A percentile compares a stretch with the other conserved stretches of the same genome.
Evolutionary conservation across 2,113 vertebrate genomes (phyloP).

Genomic region (Ciconia stormi): DNA sequence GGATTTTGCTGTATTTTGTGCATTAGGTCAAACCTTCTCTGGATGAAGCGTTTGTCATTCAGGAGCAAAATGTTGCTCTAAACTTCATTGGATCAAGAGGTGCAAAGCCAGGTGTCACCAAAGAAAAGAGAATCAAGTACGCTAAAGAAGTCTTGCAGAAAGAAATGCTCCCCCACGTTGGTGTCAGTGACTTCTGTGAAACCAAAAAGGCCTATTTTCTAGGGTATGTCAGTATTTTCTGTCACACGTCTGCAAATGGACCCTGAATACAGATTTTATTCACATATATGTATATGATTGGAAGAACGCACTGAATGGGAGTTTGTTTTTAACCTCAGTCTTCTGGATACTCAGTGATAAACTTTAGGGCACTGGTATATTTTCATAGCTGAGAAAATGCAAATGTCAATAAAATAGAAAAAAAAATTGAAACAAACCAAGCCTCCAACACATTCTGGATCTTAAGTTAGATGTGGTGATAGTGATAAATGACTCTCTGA

Average conservation of each 20-base stretch:
- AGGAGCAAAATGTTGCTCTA: constrained; percentile 96
- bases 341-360: background rate
- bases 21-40: constrained; percentile 93
- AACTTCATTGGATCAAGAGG: constrained; percentile 98
- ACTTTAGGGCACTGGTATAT: background rate
- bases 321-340: background rate
- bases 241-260: background rate
- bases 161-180: constrained; percentile 96
- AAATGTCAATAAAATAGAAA: background rate
- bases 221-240: constrained; percentile 80
- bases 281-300: background rate
- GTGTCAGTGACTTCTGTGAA: constrained; percentile 98
- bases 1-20: background rate
- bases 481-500: background rate
- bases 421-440: background rate
- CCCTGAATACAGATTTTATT: background rate
- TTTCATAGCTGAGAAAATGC: background rate
- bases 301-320: background rate
- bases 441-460: background rate
- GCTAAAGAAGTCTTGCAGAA: constrained; percentile 98
- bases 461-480: background rate
- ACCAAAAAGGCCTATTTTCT: constrained; percentile 98
- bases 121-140: constrained; percentile 97
- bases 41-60: constrained; percentile 98
- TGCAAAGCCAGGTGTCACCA: constrained; percentile 98